phyloP scores from a whole-genome alignment of 2,113 vertebrate genomes.

The Rhadina sibilatrix region DNA sequence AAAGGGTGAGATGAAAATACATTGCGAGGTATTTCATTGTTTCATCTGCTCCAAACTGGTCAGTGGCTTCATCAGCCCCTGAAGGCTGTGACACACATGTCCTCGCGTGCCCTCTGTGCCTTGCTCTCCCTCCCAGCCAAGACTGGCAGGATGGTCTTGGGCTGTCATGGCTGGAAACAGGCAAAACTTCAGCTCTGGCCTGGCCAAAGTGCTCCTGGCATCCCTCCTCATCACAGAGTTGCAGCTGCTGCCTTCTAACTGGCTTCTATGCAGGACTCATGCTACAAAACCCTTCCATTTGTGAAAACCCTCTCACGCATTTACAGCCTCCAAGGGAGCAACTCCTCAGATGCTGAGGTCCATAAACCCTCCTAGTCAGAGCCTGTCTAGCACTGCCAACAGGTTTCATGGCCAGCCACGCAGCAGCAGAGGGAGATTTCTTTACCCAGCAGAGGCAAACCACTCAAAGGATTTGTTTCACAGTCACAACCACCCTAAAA shows the following conservation, averaged over 20 bases:
- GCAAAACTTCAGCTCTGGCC: not conserved
- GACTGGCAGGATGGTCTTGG: not conserved
- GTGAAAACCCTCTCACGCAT: not conserved
- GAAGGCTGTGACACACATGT: not conserved
- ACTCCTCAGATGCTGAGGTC: not conserved
- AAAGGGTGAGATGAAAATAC: no score
- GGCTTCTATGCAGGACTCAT: not conserved
- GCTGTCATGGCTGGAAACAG: not conserved
- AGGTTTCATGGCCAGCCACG: not conserved
- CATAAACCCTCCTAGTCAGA: not conserved
- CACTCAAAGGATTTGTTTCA: not conserved
- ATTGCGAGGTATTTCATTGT: no score
- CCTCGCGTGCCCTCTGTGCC: accelerated
- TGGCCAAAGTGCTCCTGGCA: not conserved
- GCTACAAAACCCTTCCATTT: not conserved
- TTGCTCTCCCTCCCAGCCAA: not conserved
- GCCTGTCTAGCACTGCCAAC: not conserved
- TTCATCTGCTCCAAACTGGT: not conserved
- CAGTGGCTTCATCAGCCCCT: not conserved
- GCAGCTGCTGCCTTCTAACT: not conserved
- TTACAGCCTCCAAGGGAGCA: not conserved
- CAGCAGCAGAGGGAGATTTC: not conserved
- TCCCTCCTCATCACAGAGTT: not conserved
- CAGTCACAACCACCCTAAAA: not conserved
- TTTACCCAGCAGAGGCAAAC: not conserved